These are phyloP conservation scores for Aldrovandia affinis DNA, from an alignment of 2,797 vertebrate genomes.

Conservation along the genomic window DNA sequence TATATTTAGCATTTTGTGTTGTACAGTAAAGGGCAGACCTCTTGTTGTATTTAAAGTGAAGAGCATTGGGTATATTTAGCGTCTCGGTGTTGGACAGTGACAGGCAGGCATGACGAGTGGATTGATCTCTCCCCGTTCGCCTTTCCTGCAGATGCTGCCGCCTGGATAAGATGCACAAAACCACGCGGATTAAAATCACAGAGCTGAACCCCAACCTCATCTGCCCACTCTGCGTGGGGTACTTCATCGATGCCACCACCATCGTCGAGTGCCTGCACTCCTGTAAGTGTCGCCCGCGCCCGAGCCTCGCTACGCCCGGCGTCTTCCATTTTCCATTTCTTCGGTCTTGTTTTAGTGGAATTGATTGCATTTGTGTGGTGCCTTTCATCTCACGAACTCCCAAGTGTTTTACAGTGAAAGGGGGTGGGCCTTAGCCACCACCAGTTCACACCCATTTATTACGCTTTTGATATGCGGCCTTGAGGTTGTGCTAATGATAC, in stretches of 20 bases:
- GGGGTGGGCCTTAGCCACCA: neutral
- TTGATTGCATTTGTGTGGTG: neutral
- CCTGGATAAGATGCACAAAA: slow-evolving; percentile 86
- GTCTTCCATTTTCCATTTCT: slow-evolving; percentile 14
- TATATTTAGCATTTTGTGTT: too few relatives aligned
- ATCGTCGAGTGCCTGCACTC: slow-evolving; percentile 95
- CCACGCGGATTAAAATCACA: slow-evolving; percentile 90
- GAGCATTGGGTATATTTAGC: too few relatives aligned
- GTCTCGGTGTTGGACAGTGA: too few relatives aligned
- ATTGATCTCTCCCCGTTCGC: neutral
- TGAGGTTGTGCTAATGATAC: neutral
- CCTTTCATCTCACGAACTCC: neutral
- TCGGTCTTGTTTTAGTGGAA: neutral
- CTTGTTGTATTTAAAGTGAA: too few relatives aligned
- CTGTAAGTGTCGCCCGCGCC: slow-evolving; percentile 74
- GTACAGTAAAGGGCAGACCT: too few relatives aligned
- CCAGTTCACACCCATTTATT: neutral
- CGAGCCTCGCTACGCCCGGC: slow-evolving; percentile 23
- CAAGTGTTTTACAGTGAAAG: neutral
- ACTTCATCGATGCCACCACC: slow-evolving; percentile 92
- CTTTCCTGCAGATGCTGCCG: slow-evolving; percentile 60
- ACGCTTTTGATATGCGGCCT: neutral
- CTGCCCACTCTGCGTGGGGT: slow-evolving; percentile 90
- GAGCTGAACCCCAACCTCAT: slow-evolving; percentile 92
- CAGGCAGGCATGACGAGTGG: neutral